Evolutionary conservation across 2,797 vertebrate species (phyloP), one percentile per base, ranked within the genome.

Genomic region (Cuculus canorus): DNA sequence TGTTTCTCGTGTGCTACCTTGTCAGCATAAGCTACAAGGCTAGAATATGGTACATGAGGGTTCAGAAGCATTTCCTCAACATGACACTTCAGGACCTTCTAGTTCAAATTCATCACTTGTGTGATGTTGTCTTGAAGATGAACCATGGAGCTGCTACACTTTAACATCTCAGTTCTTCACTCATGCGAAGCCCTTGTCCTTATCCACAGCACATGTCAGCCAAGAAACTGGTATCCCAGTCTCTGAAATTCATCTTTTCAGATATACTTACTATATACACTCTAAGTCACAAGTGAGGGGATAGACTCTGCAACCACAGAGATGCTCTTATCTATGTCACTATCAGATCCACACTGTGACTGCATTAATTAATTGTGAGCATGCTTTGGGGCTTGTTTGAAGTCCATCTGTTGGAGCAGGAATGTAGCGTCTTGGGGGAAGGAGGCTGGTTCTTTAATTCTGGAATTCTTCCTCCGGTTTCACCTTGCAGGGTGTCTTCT

Each of bases 61-160:
- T 14, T 77, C 71, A 56, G 39, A 86, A 83, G 11, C 2, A 0
- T 47, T 80, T 65, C 32, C 59, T 63, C 30, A 52, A 43, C 6
- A 5, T 1, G 7, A 12, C 28, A 17, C 5, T 69, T 60, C 54
- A 69, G 11, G 33, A 21, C 11, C 10, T 53, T 63, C 18, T 54
- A 60, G 43, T 43, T 70, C 45, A 60, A 43, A 78, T 48, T 39
- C 2, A 1, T 2, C 2, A 0, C 19, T 11, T 1, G 0, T 15
- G 18, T 30, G 72, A 30, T 70, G 18, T 10, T 86, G 35, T 33
- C 77, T 70, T 56, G 4, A 64, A 90, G 53, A 15, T 63, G 57
- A 35, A 11, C 64, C 54, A 8, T 21, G 25, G n/a, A 93, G 11
- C 23, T 72, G 47, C 25, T 48, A 14, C 13, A 53, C 13, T 33